Evolutionary conservation across 2,797 vertebrate genomes (phyloP).

Genomic region (Apodemus agrarius): DNA sequence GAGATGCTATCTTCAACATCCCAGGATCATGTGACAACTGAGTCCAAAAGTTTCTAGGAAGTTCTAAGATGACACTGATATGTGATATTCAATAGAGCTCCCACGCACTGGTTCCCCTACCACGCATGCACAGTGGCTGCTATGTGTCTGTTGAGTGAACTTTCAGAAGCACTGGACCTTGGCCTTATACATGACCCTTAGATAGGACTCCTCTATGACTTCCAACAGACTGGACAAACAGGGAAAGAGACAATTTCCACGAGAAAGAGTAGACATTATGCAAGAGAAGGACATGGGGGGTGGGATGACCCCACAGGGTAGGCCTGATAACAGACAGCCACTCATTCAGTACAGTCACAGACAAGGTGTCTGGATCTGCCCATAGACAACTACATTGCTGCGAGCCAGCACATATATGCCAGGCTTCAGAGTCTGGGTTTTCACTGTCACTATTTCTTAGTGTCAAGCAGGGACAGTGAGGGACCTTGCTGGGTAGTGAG

Average conservation of each 20-base stretch:
- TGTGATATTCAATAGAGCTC: rapidly evolving
- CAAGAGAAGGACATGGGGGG: not conserved
- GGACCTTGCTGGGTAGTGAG: not conserved
- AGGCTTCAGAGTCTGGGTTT: not conserved
- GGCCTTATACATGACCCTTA: not conserved
- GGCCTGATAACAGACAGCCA: rapidly evolving
- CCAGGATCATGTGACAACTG: rapidly evolving
- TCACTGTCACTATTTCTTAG: not conserved
- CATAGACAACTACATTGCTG: rapidly evolving
- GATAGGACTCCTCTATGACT: not conserved
- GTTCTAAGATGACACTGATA: not conserved
- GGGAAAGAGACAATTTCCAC: not conserved
- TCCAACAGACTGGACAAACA: not conserved
- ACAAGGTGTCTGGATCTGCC: rapidly evolving
- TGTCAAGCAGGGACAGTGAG: not conserved
- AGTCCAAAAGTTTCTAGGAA: rapidly evolving
- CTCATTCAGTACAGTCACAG: rapidly evolving
- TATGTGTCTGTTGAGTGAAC: not conserved
- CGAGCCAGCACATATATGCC: rapidly evolving
- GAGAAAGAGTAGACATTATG: not conserved
- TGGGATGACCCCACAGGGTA: rapidly evolving
- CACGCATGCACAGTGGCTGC: rapidly evolving
- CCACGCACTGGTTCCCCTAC: rapidly evolving
- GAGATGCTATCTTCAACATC: not conserved
- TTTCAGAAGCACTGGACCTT: not conserved